Conservation (phyloP, 2,797 vertebrate genomes). For the Acanthiza pusilla region DNA sequence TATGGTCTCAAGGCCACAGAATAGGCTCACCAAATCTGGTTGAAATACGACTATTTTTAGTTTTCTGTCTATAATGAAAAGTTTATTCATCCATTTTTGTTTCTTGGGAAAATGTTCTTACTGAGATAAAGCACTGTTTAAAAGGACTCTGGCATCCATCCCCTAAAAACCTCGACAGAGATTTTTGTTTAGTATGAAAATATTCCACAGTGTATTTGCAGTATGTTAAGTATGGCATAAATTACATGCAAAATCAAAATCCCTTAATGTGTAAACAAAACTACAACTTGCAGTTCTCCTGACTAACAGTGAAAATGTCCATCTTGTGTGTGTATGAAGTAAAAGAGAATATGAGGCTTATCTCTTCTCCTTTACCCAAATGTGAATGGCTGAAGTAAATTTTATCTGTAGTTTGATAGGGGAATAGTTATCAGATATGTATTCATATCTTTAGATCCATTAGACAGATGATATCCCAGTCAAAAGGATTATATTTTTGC, state of each 20-base stretch:
- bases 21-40: neutral
- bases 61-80: neutral
- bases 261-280: neutral
- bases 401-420: neutral
- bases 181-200: neutral
- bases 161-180: neutral
- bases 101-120: neutral
- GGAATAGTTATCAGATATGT: neutral
- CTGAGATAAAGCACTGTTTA: neutral
- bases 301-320: neutral
- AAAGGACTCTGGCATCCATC: neutral
- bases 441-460: neutral
- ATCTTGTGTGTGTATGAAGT: neutral
- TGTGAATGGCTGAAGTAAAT: neutral
- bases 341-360: neutral
- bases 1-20: neutral
- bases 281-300: neutral
- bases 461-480: neutral
- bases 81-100: neutral
- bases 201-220: neutral
- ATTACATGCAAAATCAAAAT: neutral
- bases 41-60: neutral
- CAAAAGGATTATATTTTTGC: neutral
- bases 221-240: neutral
- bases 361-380: neutral